These are phyloP conservation scores for Scaptomyza reducta DNA, from an alignment of 2,888 invertebrate genomes.

Conservation along the genomic window DNA sequence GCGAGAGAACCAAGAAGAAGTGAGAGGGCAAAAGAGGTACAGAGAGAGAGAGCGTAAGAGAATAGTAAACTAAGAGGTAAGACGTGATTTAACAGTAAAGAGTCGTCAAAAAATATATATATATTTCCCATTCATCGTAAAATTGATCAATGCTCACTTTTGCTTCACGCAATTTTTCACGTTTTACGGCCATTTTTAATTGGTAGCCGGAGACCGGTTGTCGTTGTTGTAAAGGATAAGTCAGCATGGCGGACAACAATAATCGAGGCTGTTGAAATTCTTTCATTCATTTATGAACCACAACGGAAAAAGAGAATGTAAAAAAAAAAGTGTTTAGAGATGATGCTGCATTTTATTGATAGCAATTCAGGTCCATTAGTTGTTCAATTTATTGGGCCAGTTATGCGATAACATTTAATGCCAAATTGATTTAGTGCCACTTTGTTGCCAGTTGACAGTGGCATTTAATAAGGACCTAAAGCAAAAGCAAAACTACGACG, in stretches of 20 bases:
- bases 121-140: too few species aligned
- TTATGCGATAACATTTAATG: slow-evolving; percentile 33
- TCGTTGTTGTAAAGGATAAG: slow-evolving; percentile 47
- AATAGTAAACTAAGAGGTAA: slow-evolving; percentile 7
- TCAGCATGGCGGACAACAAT: slow-evolving; percentile 42
- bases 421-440: slow-evolving; percentile 27
- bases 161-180: slow-evolving; percentile 46
- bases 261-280: slow-evolving; percentile 6
- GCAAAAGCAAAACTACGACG: neutral
- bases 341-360: slow-evolving; percentile 65
- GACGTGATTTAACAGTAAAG: slow-evolving; percentile 64
- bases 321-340: neutral
- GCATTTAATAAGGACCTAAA: neutral
- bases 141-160: slow-evolving; percentile 65
- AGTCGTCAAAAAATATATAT: slow-evolving; percentile 3
- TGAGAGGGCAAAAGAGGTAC: neutral
- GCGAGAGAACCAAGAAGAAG: neutral
- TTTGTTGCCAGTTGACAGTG: neutral
- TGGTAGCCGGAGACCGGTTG: slow-evolving; percentile 28
- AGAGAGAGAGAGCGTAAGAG: neutral
- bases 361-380: slow-evolving; percentile 51
- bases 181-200: slow-evolving; percentile 72
- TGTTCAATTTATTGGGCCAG: slow-evolving; percentile 53
- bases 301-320: neutral
- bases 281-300: slow-evolving; percentile 1